A percentile compares a stretch with the other conserved stretches of the same genome.
Evolutionary conservation across 1,140 invertebrate species (phyloP).

Genomic region (Drosophila willistoni): DNA sequence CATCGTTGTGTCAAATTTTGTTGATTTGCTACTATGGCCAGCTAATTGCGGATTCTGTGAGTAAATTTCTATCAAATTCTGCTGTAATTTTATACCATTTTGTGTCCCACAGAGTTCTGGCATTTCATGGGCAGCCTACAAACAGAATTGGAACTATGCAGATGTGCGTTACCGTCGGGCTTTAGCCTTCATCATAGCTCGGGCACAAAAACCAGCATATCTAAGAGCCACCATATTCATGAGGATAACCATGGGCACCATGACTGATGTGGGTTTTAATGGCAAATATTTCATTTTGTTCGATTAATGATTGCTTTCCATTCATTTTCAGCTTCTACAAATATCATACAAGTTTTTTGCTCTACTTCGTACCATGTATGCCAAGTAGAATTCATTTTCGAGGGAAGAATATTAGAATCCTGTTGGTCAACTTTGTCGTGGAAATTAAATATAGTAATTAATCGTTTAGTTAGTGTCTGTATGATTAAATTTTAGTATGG

Average conservation of each 20-base stretch:
- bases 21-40: conserved; percentile 71
- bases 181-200: conserved; percentile 54
- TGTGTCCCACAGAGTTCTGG: conserved; percentile 47
- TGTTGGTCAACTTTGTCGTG: too few relatives aligned
- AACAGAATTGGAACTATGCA: conserved; percentile 65
- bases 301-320: neutral
- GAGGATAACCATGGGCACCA: conserved; percentile 55
- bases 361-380: conserved; percentile 69
- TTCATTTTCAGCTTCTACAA: conserved; percentile 58
- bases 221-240: conserved; percentile 68
- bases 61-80: neutral
- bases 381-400: conserved; percentile 34
- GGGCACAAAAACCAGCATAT: conserved; percentile 59
- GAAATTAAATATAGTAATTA: too few relatives aligned
- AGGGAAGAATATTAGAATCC: too few relatives aligned
- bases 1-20: conserved; percentile 58
- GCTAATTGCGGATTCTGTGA: conserved; percentile 62
- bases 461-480: too few relatives aligned
- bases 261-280: conserved; percentile 57
- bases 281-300: neutral
- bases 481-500: too few relatives aligned
- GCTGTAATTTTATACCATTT: neutral
- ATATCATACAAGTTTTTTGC: conserved; percentile 75
- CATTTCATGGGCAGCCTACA: conserved; percentile 60
- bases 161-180: conserved; percentile 66